Conservation (phyloP, 2,888 invertebrate species). For the Nomada hirtipes region DNA sequence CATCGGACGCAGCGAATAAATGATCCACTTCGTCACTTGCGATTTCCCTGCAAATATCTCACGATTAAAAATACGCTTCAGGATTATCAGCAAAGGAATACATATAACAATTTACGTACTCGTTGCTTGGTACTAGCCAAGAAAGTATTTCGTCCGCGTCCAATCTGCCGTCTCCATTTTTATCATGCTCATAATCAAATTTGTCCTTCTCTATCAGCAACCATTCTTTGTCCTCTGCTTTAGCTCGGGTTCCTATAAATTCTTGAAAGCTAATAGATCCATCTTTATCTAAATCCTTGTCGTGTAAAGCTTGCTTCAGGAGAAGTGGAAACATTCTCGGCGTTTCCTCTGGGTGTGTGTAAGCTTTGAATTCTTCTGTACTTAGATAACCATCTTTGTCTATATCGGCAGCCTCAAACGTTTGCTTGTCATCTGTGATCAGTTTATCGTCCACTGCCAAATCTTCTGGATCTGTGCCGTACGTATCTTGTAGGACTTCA, state of each 20-base stretch:
- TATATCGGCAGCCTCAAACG: constrained; percentile 94
- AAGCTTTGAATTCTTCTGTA: constrained; percentile 92
- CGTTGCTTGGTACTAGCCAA: constrained; percentile 97
- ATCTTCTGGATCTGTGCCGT: constrained; percentile 90
- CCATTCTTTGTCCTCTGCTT: constrained; percentile 90
- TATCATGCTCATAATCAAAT: constrained; percentile 94
- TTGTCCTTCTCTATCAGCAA: constrained; percentile 90
- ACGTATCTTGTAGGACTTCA: constrained; percentile 95
- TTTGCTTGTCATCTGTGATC: constrained; percentile 92
- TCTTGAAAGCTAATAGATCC: constrained; percentile 94
- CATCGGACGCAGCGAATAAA: constrained; percentile 94
- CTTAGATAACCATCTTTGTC: constrained; percentile 92
- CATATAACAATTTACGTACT: constrained; percentile 86
- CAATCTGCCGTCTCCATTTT: constrained; percentile 92
- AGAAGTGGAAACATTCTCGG: constrained; percentile 93
- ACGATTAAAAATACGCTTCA: background rate
- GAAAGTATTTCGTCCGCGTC: constrained; percentile 91
- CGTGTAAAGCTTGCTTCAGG: constrained; percentile 92
- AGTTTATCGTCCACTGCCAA: constrained; percentile 85
- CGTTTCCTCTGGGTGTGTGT: constrained; percentile 97
- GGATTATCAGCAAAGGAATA: background rate
- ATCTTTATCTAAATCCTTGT: constrained; percentile 94
- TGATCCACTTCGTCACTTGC: constrained; percentile 96
- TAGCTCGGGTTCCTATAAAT: constrained; percentile 90
- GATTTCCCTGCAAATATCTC: constrained; percentile 88